Evolutionary conservation across 2,888 invertebrate species (phyloP).

Genomic region (Caenorhabditis wallacei): DNA sequence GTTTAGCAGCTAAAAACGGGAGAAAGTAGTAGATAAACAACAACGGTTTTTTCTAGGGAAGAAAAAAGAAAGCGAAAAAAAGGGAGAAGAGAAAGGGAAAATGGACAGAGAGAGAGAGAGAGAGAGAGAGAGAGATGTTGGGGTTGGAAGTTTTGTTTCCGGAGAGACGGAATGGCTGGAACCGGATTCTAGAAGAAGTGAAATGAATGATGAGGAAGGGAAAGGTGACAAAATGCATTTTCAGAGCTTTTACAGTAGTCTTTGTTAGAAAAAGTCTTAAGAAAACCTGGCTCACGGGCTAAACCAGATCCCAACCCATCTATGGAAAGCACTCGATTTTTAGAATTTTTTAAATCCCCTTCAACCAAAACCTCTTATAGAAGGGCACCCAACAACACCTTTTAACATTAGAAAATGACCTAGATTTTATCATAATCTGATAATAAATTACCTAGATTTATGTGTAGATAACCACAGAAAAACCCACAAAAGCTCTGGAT

Average conservation of each 20-base stretch:
- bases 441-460: too few species aligned
- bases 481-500: not conserved
- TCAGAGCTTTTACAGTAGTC: too few species aligned
- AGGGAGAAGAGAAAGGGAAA: slow-evolving; percentile 7
- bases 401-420: too few species aligned
- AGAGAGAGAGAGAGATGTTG: not conserved
- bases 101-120: not conserved
- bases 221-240: not conserved
- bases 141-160: slow-evolving; percentile 55
- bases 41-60: slow-evolving; percentile 33
- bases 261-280: too few species aligned
- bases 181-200: slow-evolving; percentile 39
- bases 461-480: too few species aligned
- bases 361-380: too few species aligned
- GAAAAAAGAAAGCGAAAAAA: not conserved
- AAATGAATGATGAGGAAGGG: not conserved
- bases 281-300: too few species aligned
- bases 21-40: slow-evolving; percentile 56
- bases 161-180: slow-evolving; percentile 34
- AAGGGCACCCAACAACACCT: too few species aligned
- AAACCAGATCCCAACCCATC: too few species aligned
- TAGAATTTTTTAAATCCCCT: too few species aligned
- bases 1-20: slow-evolving; percentile 10
- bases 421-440: too few species aligned
- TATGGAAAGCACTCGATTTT: too few species aligned